phyloP scores from a whole-genome alignment of 2,113 vertebrate genomes.

The Callocephalon fimbriatum region DNA sequence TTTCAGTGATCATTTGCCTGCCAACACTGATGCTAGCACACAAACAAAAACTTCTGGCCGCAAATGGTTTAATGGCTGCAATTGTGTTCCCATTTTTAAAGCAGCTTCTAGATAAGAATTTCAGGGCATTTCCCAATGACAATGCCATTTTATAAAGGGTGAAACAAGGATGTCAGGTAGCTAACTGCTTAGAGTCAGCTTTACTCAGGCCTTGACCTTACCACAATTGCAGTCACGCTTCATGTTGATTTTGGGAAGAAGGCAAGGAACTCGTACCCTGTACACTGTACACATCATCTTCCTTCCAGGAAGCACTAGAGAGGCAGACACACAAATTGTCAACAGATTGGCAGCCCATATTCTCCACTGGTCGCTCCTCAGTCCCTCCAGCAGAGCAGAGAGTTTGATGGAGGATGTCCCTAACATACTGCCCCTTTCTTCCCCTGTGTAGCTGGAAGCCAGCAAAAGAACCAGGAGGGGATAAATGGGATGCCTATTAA shows the following conservation, averaged over 20 bases:
- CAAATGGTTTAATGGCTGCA: background rate
- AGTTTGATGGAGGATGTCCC: background rate
- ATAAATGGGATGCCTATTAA: background rate
- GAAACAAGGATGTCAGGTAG: background rate
- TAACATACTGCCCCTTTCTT: background rate
- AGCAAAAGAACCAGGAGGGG: background rate
- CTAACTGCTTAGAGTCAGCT: background rate
- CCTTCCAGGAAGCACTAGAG: background rate
- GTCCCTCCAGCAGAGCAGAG: background rate
- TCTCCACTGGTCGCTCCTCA: background rate
- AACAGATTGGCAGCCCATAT: background rate
- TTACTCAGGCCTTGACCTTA: background rate
- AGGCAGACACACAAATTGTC: background rate
- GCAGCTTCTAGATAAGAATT: background rate
- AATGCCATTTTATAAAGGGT: background rate
- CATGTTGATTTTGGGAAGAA: background rate
- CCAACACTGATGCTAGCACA: background rate
- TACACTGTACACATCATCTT: background rate
- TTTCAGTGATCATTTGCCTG: background rate
- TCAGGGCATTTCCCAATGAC: background rate
- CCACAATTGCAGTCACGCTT: fast-evolving
- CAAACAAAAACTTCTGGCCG: background rate
- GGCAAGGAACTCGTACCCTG: background rate
- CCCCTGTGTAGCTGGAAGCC: background rate
- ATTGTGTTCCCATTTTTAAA: background rate